phyloP scores from a whole-genome alignment of 2,888 invertebrate genomes.

The Phalera bucephala region DNA sequence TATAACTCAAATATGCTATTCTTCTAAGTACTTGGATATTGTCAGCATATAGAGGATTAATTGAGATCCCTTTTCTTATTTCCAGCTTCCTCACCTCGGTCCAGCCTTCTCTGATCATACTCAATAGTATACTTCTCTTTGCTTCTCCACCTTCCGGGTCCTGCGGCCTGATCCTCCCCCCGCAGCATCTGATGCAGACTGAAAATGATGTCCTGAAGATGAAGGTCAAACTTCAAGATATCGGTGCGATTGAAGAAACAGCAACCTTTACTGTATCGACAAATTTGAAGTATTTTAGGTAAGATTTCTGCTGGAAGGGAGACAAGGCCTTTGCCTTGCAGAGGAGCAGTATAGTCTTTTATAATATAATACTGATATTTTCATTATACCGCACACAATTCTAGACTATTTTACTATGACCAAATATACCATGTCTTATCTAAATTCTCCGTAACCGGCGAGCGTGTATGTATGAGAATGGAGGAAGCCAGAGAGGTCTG shows the following conservation, averaged over 20 bases:
- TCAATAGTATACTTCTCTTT: constrained; percentile 60
- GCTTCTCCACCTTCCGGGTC: constrained; percentile 60
- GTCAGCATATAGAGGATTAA: no score
- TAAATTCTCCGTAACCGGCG: no score
- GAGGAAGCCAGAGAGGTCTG: no score
- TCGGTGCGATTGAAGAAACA: constrained; percentile 21
- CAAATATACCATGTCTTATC: no score
- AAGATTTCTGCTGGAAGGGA: constrained; percentile 7
- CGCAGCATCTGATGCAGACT: constrained; percentile 40
- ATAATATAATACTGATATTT: no score
- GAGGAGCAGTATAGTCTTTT: no score
- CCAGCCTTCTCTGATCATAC: constrained; percentile 52
- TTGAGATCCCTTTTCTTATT: constrained; percentile 21
- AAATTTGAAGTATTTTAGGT: constrained; percentile 52
- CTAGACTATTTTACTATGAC: no score
- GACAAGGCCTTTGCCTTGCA: no score
- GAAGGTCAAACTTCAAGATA: constrained; percentile 29
- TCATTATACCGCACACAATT: no score
- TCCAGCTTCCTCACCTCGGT: constrained; percentile 57
- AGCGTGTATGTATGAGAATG: no score
- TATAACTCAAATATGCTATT: no score
- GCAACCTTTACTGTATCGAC: constrained; percentile 25
- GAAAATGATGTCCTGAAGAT: constrained; percentile 36
- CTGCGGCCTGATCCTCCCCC: constrained; percentile 64
- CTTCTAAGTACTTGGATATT: no score